Base-by-base conservation (phyloP, 2,113 vertebrate species). In the Hippocampus mohnikei region DNA sequence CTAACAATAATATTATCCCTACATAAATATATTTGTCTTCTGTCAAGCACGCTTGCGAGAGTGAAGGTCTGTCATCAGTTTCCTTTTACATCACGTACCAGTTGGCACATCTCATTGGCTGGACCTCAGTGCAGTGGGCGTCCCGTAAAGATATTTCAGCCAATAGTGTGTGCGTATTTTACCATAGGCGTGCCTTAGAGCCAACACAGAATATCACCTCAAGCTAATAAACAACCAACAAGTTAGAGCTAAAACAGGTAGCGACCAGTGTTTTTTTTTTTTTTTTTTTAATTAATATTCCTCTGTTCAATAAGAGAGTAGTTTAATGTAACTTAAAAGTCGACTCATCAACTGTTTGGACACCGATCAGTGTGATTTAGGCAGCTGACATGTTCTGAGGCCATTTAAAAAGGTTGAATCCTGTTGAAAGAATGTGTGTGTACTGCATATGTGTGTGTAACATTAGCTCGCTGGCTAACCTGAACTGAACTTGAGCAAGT, bases 391-490 rank as follows among this genome's bases (percentile, higher is more conserved):
- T 44, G 62, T 7, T 25, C 23, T 25, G 21, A 65, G 12, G 8
- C 41, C n/a, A 46, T 11, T 1, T 23, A 64, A 42, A 8, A 23
- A 23, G 8, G n/a, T 25, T 46, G 18, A 9, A 9, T 65, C 2
- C n/a, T 25, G 46, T 65, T 44, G n/a, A 18, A 37, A 41, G 29
- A 64, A 5, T 62, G 21, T 37, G 33, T 37, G 5, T 37, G 1
- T 37, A 37, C n/a, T n/a, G n/a, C n/a, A n/a, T 42, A 21, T 64
- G 13, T 42, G 63, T 65, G 58, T 8, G 52, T 55, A 55, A 46
- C 41, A 48, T 65, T 27, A 65, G 63, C 40, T 65, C 42, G 42
- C 13, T 46, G 63, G 63, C 63, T 65, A 65, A 65, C 41, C 41
- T 65, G 1, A 46, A 65, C 40, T 25, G 40, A 65, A 44, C 11